These are phyloP conservation scores for Celastrina argiolus DNA, from an alignment of 2,888 invertebrate species.

Conservation along the genomic window DNA sequence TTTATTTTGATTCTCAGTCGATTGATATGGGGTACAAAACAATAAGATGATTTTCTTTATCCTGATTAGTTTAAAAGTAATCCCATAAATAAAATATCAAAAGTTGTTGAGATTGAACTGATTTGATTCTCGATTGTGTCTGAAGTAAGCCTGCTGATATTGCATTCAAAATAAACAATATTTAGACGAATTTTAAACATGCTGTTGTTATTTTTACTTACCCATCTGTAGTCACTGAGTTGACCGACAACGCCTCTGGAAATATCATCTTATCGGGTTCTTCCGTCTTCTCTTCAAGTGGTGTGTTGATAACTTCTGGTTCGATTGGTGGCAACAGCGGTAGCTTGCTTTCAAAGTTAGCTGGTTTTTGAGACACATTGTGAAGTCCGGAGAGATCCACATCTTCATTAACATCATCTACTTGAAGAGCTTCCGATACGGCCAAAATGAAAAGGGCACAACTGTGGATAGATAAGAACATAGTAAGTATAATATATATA, in stretches of 20 bases:
- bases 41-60: no score
- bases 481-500: no score
- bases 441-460: slow-evolving; percentile 79
- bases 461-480: slow-evolving; percentile 51
- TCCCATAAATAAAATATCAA: no score
- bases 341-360: slow-evolving; percentile 36
- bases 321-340: slow-evolving; percentile 23
- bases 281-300: slow-evolving; percentile 31
- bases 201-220: no score
- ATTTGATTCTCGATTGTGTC: no score
- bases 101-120: no score
- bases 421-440: slow-evolving; percentile 75
- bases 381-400: slow-evolving; percentile 65
- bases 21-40: no score
- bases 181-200: no score
- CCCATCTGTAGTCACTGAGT: slow-evolving; percentile 77
- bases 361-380: slow-evolving; percentile 61
- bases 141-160: no score
- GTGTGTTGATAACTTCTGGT: slow-evolving; percentile 33
- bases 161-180: no score
- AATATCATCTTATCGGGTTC: slow-evolving; percentile 62
- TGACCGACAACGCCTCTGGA: slow-evolving; percentile 71
- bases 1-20: no score
- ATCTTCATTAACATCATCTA: slow-evolving; percentile 47
- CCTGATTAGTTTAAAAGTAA: no score